Evolutionary conservation across 2,888 invertebrate species (phyloP).

Genomic region (Drosophila testacea): DNA sequence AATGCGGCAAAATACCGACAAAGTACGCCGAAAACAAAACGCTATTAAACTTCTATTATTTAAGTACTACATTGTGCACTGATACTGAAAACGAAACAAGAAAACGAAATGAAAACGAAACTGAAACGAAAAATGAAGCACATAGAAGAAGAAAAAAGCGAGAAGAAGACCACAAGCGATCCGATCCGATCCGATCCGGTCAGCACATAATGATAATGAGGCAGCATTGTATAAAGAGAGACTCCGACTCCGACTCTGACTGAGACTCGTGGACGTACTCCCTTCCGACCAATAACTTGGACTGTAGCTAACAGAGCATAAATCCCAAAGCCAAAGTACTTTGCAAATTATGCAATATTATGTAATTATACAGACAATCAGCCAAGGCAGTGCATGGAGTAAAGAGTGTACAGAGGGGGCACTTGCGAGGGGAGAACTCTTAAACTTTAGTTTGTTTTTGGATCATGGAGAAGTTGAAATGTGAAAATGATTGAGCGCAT

Average conservation of each 20-base stretch:
- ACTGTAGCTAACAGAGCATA: conserved; percentile 82
- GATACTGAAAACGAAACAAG: conserved; percentile 75
- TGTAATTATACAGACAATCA: conserved; percentile 79
- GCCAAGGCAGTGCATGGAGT: conserved; percentile 31
- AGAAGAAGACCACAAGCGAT: conserved; percentile 40
- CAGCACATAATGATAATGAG: conserved; percentile 75
- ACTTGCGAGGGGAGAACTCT: not conserved
- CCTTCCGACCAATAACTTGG: conserved; percentile 30
- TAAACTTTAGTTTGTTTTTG: conserved; percentile 31
- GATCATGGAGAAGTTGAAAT: conserved; percentile 59
- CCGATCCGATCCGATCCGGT: conserved; percentile 46
- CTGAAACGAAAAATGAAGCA: conserved; percentile 43
- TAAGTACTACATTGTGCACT: conserved; percentile 82
- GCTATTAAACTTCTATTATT: conserved; percentile 82
- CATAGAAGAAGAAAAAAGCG: conserved; percentile 22
- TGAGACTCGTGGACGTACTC: not conserved
- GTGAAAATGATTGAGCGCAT: conserved; percentile 80
- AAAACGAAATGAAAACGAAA: conserved; percentile 38
- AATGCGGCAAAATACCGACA: conserved; percentile 63
- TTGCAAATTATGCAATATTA: conserved; percentile 81
- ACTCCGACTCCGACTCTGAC: not conserved
- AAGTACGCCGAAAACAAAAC: conserved; percentile 70
- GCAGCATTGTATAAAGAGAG: conserved; percentile 52
- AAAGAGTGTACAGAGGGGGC: not conserved
- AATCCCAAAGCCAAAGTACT: conserved; percentile 80